Evolutionary conservation across 2,888 invertebrate species (phyloP), one percentile per base, ranked within the genome.

Genomic region (Villa cingulata): DNA sequence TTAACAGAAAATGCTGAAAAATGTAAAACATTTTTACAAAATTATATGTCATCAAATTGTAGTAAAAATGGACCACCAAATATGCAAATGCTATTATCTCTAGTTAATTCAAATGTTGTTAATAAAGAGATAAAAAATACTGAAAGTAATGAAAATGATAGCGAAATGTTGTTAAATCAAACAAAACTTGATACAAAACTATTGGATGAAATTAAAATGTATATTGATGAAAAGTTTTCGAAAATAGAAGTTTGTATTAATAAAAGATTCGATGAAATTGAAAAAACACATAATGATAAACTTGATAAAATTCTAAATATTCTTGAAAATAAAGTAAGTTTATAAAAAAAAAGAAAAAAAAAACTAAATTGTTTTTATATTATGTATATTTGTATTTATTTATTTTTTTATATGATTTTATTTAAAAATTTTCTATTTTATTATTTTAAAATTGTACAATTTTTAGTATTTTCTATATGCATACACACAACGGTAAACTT

Each of bases 301-400:
- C 45, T 68, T 2, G 57, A 66, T 38, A 54, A 52, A 54, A 63
- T 69, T 32, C 50, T 66, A 36, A 54, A 49, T 19, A 38, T 63
- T 41, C 20, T 20, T 9, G 12, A 39, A 39, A 37, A 15, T 37
- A 2, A 29, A 44, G 12, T 4, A 14, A 4, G 14, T 38, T 20
- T 17, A 23, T 32, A 12, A 32, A 32, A 32, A 12, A 1, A 23
- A 23, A 23, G n/a, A n/a, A n/a, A n/a, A n/a, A n/a, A n/a, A n/a
- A n/a, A n/a, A n/a, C n/a, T n/a, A n/a, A n/a, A n/a, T n/a, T n/a
- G n/a, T n/a, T n/a, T n/a, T n/a, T n/a, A n/a, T n/a, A n/a, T n/a
- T n/a, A n/a, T n/a, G n/a, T n/a, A n/a, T n/a, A n/a, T n/a, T n/a
- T n/a, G n/a, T n/a, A n/a, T n/a, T n/a, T n/a, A n/a, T n/a, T n/a